Evolutionary conservation across 1,140 invertebrate species (phyloP), one percentile per base, ranked within the genome.

Genomic region (Mamestra configurata): DNA sequence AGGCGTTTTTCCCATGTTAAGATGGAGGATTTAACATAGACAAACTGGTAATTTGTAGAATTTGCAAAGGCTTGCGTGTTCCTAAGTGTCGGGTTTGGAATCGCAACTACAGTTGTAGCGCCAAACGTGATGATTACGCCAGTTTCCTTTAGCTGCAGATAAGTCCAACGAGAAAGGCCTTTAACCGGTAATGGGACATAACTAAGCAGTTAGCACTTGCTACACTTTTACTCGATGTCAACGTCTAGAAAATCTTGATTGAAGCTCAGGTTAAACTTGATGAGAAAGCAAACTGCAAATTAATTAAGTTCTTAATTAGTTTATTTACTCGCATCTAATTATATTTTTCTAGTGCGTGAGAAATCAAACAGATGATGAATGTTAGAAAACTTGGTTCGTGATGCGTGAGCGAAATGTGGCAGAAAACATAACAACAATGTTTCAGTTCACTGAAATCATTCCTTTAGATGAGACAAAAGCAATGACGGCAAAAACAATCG

Each of bases 101-200:
- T 61, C 22, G 22, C 73, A 46, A 64, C 43, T 15, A 49, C 55
- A 11, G 37, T 59, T 75, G n/a, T 70, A 49, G 73, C 57, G 18
- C 37, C 22, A 31, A 51, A 49, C 37, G 27, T 35, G 24, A 76
- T 61, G 73, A 61, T 64, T 76, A 61, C 20, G 43, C 22, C n/a
- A 46, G 73, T 76, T 61, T 61, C 73, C 57, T 61, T 61, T 76
- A 15, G 55, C 37, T 61, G 40, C 40, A 64, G 51, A 73, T 73
- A 73, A 73, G 22, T 57, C 20, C 15, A 49, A 76, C 40, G 73
- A 76, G 55, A 64, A 49, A 64, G 43, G 57, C 57, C 22, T 64
- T 64, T 61, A 76, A 76, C 73, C 57, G 73, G 55, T 76, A 76
- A 76, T 76, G 73, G 73, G 73, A 64, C 57, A 61, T 64, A 76